Base-by-base conservation (phyloP, 2,888 invertebrate genomes). In the Ligdia adustata region DNA sequence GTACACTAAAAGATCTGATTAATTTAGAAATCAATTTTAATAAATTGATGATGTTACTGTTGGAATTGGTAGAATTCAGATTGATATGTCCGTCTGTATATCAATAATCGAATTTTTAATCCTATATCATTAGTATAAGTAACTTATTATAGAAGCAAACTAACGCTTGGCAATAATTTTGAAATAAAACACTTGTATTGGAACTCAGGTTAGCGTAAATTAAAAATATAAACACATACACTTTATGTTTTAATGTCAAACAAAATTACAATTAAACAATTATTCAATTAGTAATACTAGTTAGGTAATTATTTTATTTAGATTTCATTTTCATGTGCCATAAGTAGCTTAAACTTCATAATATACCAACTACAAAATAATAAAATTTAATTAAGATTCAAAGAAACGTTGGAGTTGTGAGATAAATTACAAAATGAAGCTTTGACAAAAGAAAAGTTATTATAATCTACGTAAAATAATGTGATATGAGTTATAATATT, bases 131-230 rank as follows among this genome's bases (percentile, higher is more conserved):
- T 89, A 90, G 85, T 55, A 28, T 88, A 85, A 80, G 80, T 64
- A 60, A 66, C n/a, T 22, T 22, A 7, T 58, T 32, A 57, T 69
- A 77, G 68, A 70, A 73, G 69, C 69, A 79, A 78, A 75, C 75
- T 71, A 84, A 84, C 75, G 88, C 87, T 87, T 88, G 86, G 89
- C 89, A 89, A 85, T 88, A 85, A 89, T 75, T 79, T 80, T 69
- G 70, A 69, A 59, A 75, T 74, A 74, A 59, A 64, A 60, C 6
- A 24, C 22, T 22, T 47, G 9, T 49, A 57, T 39, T 57, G 52
- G 58, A 65, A 59, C 59, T 59, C 64, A 62, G 52, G 48, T 42
- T 75, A 67, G 62, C 60, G 62, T 66, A 63, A 40, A 64, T 64
- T n/a, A n/a, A n/a, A n/a, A n/a, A n/a, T n/a, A n/a, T n/a, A n/a